Base-by-base conservation (phyloP, 2,888 invertebrate species). In the Tenthredo distinguenda region DNA sequence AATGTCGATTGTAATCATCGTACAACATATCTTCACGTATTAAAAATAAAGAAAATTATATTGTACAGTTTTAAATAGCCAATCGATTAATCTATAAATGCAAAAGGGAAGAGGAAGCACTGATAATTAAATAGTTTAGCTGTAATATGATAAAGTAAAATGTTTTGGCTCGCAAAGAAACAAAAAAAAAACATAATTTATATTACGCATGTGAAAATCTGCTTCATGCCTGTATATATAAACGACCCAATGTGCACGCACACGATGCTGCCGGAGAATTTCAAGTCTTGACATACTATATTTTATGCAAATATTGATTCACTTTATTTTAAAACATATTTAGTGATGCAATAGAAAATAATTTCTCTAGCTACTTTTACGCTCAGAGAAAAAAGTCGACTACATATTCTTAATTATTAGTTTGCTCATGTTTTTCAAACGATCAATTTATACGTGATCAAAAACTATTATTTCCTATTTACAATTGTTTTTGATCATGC, bases 111-210 rank as follows among this genome's bases (percentile, higher is more conserved):
- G 43, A 21, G 26, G 21, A 43, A 74, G 43, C 74, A 43, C n/a
- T 15, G n/a, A 34, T 71, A 43, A 68, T 68, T 62, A 18, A 10
- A 74, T 34, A 34, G 37, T 18, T 71, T 31, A 37, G 71, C 40
- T 71, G 34, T 71, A 71, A 71, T 71, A 37, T 37, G 37, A 71
- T 71, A 74, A 18, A n/a, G 21, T 21, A 74, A 26, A 4, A 74
- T 74, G 12, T 74, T 21, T 74, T 43, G 40, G 43, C 21, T 74
- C n/a, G 21, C 40, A 31, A 40, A 43, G 40, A 43, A 43, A 15
- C 12, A 47, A 47, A 10, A 43, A 47, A 15, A 47, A 21, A 12
- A 21, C 4, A 2, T 74, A 9, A 21, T 43, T 74, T 40, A 74
- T 43, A 74, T 21, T 7, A 26, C 5, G n/a, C 15, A 74, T 74